Percentiles rank a stretch among this genome's conserved stretches.
Evolutionary conservation across 2,888 invertebrate genomes (phyloP).

Genomic region (Hydroisotoma schaefferi): DNA sequence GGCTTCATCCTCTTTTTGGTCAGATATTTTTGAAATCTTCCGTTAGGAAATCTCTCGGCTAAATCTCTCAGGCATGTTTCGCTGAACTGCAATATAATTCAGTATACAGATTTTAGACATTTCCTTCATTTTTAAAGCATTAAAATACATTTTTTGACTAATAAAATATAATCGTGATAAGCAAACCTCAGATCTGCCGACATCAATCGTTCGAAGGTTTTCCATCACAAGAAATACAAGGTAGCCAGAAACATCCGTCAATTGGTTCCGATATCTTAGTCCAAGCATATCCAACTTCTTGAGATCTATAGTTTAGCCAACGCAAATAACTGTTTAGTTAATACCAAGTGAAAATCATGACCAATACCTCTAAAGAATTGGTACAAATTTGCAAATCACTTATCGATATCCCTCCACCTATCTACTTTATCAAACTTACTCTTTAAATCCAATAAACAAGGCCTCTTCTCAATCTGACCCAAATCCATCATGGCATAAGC

Average conservation of each 20-base stretch:
- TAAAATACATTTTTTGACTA: no score
- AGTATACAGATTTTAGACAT: no score
- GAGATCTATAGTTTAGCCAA: no score
- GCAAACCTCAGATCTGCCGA: constrained; percentile 30
- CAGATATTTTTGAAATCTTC: constrained; percentile 25
- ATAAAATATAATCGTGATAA: no score
- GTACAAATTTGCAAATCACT: no score
- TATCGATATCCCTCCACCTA: not conserved
- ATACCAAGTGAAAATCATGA: no score
- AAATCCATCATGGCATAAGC: constrained; percentile 25
- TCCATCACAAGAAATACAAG: constrained; percentile 31
- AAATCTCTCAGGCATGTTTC: constrained; percentile 27
- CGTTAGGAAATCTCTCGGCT: constrained; percentile 25
- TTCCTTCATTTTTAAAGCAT: no score
- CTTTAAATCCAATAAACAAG: constrained; percentile 29
- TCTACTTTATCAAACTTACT: constrained; percentile 10
- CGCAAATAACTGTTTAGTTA: no score
- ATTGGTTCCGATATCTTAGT: constrained; percentile 29
- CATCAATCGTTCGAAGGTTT: constrained; percentile 18
- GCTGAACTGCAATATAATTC: constrained; percentile 30
- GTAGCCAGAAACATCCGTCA: constrained; percentile 35
- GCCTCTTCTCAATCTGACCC: constrained; percentile 22
- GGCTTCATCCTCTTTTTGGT: constrained; percentile 18
- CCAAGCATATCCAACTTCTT: constrained; percentile 35
- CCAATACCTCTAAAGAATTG: no score